Percentiles rank a stretch among this genome's conserved stretches.
These are phyloP conservation scores for Clistopyga incitator DNA, from an alignment of 2,888 invertebrate genomes.

Conservation along the genomic window DNA sequence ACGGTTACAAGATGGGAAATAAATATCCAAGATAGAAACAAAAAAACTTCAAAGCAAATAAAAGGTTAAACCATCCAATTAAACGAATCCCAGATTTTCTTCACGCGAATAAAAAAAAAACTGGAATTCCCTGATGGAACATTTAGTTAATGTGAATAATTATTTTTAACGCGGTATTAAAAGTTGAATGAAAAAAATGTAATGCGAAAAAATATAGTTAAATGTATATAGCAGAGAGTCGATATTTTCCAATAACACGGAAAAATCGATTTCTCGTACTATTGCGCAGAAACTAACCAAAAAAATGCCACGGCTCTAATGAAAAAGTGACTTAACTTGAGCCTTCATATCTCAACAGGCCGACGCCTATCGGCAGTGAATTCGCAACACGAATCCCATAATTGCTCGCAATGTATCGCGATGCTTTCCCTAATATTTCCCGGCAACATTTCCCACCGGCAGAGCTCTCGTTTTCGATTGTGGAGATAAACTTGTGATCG, in stretches of 20 bases:
- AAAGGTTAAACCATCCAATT: not conserved
- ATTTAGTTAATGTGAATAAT: not conserved
- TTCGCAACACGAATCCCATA: not conserved
- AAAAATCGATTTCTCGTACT: no score
- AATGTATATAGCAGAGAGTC: no score
- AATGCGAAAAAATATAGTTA: no score
- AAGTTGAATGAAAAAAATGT: no score
- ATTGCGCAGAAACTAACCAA: not conserved
- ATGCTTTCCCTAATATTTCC: conserved; percentile 60
- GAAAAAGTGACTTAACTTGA: not conserved
- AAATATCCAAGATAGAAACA: not conserved
- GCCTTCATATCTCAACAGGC: not conserved
- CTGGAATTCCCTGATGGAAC: not conserved
- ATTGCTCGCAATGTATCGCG: not conserved
- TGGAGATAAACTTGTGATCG: conserved; percentile 71
- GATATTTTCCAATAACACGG: no score
- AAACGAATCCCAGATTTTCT: no score
- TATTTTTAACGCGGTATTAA: not conserved
- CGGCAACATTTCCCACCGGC: conserved; percentile 45
- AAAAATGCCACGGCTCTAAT: no score
- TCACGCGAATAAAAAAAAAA: not conserved
- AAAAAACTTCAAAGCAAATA: not conserved
- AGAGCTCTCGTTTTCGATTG: conserved; percentile 64
- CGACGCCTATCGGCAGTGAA: not conserved
- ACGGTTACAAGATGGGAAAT: not conserved